Base-by-base conservation (phyloP, 1,140 invertebrate genomes). In the Chymomyza costata region DNA sequence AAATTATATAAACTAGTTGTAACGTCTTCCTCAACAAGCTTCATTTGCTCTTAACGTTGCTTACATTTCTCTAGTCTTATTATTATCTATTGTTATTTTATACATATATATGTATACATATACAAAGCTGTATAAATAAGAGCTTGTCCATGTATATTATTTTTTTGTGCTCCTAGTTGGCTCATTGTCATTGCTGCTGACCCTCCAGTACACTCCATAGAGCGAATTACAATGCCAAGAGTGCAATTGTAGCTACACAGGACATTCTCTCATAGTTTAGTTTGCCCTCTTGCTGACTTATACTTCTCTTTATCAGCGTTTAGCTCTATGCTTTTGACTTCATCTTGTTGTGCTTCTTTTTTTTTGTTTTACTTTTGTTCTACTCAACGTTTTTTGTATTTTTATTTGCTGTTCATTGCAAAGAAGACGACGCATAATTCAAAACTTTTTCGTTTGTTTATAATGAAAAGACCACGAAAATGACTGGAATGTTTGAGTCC, bases 371-470 rank as follows among this genome's bases (percentile, higher is more conserved):
- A 54, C 35, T 55, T 62, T 35, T 47, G 25, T 34, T 40, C 45
- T 48, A 47, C 16, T 38, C 14, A 28, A 10, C 38, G 25, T 53
- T 44, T 15, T 32, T 21, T 15, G 18, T 31, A 30, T 21, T 45
- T 34, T 40, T 31, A 15, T 25, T 37, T 45, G 30, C 19, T n/a
- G 13, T 13, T 63, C 45, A 63, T 49, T 61, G 55, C 54, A n/a
- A n/a, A n/a, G n/a, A n/a, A n/a, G n/a, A n/a, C n/a, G 56, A 50
- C 52, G 28, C 67, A 62, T 71, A 71, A 66, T 65, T 71, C 57
- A 71, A 19, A 62, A 65, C 58, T 69, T 68, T 69, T 41, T 50
- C 69, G 21, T 25, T n/a, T n/a, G 64, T 68, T 65, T 64, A 78
- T 57, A 51, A 39, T 34, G 17, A 37, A n/a, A 45, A 5, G 6